Percentiles rank a stretch among this genome's conserved stretches.
Conservation (phyloP, 2,113 vertebrate species). For the Candoia aspera region DNA sequence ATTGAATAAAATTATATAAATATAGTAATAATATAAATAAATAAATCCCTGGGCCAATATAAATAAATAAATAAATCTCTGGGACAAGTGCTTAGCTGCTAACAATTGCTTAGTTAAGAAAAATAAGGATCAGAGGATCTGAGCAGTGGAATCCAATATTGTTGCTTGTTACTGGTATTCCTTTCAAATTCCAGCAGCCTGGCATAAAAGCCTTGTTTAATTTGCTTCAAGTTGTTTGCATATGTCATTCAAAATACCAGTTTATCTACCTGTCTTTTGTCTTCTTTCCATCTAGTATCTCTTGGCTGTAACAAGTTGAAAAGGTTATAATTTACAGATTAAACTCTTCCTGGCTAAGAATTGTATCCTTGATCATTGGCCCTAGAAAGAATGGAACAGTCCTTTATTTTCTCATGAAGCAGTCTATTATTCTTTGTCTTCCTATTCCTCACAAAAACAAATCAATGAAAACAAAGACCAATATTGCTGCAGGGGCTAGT, state of each 20-base stretch:
- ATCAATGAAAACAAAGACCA: background rate
- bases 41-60: background rate
- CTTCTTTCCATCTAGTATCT: conserved; percentile 20
- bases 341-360: conserved; percentile 20
- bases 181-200: background rate
- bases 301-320: conserved; percentile 37
- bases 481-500: conserved; percentile 5
- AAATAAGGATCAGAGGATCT: background rate
- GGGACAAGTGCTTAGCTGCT: background rate
- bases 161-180: background rate
- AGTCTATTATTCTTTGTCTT: background rate
- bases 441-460: background rate
- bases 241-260: conserved; percentile 40
- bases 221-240: conserved; percentile 51
- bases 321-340: conserved; percentile 50
- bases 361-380: background rate
- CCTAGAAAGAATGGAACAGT: background rate
- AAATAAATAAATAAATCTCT: background rate
- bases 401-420: background rate
- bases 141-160: background rate
- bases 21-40: background rate
- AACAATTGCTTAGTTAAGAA: background rate
- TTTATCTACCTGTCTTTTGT: conserved; percentile 34
- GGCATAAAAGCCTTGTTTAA: conserved; percentile 5
- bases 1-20: background rate